Evolutionary conservation across 2,797 vertebrate genomes (phyloP).

Genomic region (Leptodactylus fallax): DNA sequence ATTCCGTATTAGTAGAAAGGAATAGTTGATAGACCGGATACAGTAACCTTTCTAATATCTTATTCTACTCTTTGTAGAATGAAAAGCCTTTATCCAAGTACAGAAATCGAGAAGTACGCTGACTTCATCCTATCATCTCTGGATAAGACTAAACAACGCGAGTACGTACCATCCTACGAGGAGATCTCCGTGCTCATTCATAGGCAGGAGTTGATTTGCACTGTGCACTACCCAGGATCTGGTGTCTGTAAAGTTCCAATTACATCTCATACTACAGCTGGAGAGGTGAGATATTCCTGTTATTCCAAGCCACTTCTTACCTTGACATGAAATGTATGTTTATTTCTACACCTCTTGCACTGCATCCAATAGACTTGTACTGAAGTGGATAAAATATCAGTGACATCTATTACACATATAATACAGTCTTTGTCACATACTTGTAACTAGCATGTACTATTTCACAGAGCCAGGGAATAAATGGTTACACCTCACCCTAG

Average conservation of each 20-base stretch:
- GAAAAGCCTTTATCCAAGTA: conserved; percentile 83
- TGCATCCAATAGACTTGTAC: neutral
- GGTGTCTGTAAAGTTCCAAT: conserved; percentile 87
- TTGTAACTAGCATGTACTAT: no score
- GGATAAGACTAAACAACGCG: conserved; percentile 86
- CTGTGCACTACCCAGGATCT: conserved; percentile 87
- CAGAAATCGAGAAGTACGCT: conserved; percentile 90
- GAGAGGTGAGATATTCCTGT: conserved; percentile 81
- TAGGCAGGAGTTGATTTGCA: conserved; percentile 87
- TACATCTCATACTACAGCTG: conserved; percentile 91
- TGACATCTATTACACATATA: neutral
- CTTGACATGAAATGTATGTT: neutral
- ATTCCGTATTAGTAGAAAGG: neutral
- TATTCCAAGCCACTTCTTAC: no score
- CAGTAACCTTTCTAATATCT: neutral
- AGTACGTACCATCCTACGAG: conserved; percentile 91
- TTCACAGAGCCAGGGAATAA: no score
- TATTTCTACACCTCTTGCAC: no score
- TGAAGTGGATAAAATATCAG: neutral
- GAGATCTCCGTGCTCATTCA: conserved; percentile 91
- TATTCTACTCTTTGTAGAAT: conserved; percentile 75
- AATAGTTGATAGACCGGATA: neutral
- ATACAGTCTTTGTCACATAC: no score
- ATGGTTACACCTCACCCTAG: neutral
- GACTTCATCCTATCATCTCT: conserved; percentile 89